Base-by-base conservation (phyloP, 2,888 invertebrate species). In the Allolobophora icterica region DNA sequence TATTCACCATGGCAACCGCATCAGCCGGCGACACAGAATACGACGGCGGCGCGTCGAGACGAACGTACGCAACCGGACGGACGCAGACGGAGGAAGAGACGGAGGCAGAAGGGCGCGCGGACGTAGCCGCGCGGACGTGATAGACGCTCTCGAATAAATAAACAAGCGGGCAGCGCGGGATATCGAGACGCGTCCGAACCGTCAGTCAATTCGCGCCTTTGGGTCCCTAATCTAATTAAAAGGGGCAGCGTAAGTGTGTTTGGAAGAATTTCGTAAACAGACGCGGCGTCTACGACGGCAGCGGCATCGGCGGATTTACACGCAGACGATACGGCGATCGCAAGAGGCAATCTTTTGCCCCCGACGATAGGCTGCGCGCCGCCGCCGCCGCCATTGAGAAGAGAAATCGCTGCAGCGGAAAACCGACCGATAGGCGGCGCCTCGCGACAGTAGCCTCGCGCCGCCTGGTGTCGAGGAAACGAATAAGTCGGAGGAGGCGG, bases 1-100 rank as follows among this genome's bases (percentile, higher is more conserved):
- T 87, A 87, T 87, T 87, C 87, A 38, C 87, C 87, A 87, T 87
- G 87, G 87, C 87, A 87, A 87, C 87, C 35, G 19, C 87, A 33
- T 35, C 87, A 34, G 34, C 35, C 87, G 87, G 71, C 8, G 71
- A 71, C 71, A 71, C 13, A 30, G 71, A 71, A 71, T 71, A 71
- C 71, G 71, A n/a, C 5, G 6, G n/a, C 30, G 6, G 71, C n/a
- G 6, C 8, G 71, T 71, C 71, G 71, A 71, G 71, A 71, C 71
- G 71, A n/a, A 71, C 71, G 13, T 4, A 71, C 71, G 71, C 30
- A 71, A 1, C 30, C 30, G n/a, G 71, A 71, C 71, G 8, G 11
- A 71, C 11, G 11, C 11, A 71, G 71, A 17, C 87, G 19, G 35
- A 33, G 35, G 35, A 34, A 34, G 3, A 17, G 87, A 87, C 87